These are phyloP conservation scores for Musca vetustissima DNA, from an alignment of 1,140 invertebrate genomes.

Conservation along the genomic window DNA sequence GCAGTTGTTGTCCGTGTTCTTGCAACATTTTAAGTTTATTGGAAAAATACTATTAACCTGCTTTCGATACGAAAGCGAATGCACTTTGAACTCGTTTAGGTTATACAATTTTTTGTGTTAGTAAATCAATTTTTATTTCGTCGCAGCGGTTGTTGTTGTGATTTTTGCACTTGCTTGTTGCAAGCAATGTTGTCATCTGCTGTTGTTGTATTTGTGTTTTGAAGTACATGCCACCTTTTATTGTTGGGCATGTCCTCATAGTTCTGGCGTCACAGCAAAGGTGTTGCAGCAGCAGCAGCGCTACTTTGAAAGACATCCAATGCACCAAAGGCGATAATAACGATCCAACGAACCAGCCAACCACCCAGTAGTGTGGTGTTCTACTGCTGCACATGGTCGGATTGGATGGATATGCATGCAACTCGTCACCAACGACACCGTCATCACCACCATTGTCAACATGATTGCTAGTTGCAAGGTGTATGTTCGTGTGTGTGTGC, in stretches of 20 bases:
- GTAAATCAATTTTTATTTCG: neutral
- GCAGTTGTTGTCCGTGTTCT: no score
- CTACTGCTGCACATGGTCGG: no score
- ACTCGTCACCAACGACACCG: no score
- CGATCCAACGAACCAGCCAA: neutral
- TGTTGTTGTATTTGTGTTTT: no score
- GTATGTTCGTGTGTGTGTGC: no score
- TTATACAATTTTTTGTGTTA: neutral
- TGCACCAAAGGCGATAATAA: neutral
- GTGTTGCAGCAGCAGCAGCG: neutral
- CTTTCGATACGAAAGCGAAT: constrained; percentile 16
- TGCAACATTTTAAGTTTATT: no score
- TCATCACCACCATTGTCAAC: no score
- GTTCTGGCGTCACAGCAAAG: neutral
- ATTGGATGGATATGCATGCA: neutral
- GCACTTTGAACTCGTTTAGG: constrained; percentile 22
- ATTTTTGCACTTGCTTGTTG: neutral
- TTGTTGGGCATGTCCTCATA: neutral
- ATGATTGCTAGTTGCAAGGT: no score
- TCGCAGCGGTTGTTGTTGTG: neutral
- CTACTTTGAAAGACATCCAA: neutral
- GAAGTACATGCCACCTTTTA: constrained; percentile 5
- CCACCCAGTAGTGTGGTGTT: no score
- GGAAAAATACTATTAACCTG: constrained; percentile 17
- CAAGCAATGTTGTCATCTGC: neutral